Percentiles rank a stretch among this genome's conserved stretches.
phyloP scores from a whole-genome alignment of 2,888 invertebrate genomes.

The Lucinisca nassula region DNA sequence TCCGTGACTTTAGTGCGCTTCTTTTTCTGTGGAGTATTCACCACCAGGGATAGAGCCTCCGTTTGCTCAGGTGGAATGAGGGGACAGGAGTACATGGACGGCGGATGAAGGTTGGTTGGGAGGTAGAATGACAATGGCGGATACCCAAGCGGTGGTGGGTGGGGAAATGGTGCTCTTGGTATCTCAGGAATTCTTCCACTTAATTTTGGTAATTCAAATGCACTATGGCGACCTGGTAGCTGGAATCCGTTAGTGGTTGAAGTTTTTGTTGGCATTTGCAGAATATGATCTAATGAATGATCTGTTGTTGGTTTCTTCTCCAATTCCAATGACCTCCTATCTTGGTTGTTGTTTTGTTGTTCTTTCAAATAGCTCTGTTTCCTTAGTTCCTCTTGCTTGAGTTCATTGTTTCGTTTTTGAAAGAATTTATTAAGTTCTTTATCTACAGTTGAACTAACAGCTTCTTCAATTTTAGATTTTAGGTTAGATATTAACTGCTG shows the following conservation, averaged over 20 bases:
- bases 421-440: constrained; percentile 77
- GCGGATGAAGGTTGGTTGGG: constrained; percentile 76
- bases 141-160: constrained; percentile 85
- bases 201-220: constrained; percentile 79
- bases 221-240: constrained; percentile 72
- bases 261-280: constrained; percentile 63
- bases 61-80: constrained; percentile 85
- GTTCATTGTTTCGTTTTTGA: constrained; percentile 64
- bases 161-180: constrained; percentile 79
- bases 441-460: constrained; percentile 79
- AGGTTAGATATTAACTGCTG: constrained; percentile 96
- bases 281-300: constrained; percentile 66
- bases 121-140: constrained; percentile 90
- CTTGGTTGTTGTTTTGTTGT: constrained; percentile 44
- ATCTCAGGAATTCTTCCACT: constrained; percentile 72
- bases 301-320: constrained; percentile 69
- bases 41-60: constrained; percentile 97
- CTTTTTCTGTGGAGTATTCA: constrained; percentile 97
- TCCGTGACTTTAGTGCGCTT: constrained; percentile 97
- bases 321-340: constrained; percentile 36
- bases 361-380: constrained; percentile 53
- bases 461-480: constrained; percentile 93
- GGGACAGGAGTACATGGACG: constrained; percentile 77
- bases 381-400: constrained; percentile 2
- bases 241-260: constrained; percentile 43